Evolutionary conservation across 64 coral and sea anemone species (phyloP).

Genomic region (Montipora foliosa): DNA sequence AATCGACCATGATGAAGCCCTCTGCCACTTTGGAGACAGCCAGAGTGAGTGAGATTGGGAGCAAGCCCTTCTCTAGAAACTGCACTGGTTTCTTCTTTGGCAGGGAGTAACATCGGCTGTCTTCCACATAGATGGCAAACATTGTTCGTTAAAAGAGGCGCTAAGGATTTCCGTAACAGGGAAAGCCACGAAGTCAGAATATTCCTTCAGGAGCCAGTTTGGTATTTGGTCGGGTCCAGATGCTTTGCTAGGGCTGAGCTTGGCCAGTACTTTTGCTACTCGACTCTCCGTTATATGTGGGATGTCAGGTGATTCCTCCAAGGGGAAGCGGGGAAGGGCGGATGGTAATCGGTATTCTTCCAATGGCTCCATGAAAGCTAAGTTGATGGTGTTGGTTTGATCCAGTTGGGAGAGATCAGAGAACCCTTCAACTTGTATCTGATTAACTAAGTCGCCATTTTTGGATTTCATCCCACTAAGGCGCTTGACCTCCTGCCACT

Average conservation of each 20-base stretch:
- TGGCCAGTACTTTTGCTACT: slow-evolving; percentile 36
- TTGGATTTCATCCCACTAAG: slow-evolving; percentile 42
- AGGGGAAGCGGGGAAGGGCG: slow-evolving; percentile 14
- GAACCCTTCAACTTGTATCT: slow-evolving; percentile 45
- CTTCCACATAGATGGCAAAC: slow-evolving; percentile 52
- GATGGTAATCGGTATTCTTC: slow-evolving; percentile 36
- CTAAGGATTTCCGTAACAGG: slow-evolving; percentile 42
- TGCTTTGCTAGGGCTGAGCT: slow-evolving; percentile 50
- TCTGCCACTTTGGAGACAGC: slow-evolving; percentile 53
- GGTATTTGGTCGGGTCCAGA: background rate
- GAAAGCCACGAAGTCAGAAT: slow-evolving; percentile 47
- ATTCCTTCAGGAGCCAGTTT: background rate
- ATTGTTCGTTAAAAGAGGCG: slow-evolving; percentile 32
- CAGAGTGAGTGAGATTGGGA: slow-evolving; percentile 20
- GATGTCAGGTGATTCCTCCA: slow-evolving; percentile 59
- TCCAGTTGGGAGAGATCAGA: slow-evolving; percentile 31
- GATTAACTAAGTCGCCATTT: slow-evolving; percentile 37
- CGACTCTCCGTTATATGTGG: slow-evolving; percentile 22
- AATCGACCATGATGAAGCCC: slow-evolving; percentile 27
- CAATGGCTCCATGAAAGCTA: slow-evolving; percentile 29
- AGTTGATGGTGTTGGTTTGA: slow-evolving; percentile 62
- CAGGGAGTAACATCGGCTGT: slow-evolving; percentile 40
- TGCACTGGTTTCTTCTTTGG: slow-evolving; percentile 53
- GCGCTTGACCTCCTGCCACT: slow-evolving; percentile 29
- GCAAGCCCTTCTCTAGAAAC: slow-evolving; percentile 14